Percentiles rank a stretch among this genome's conserved stretches.
These are phyloP conservation scores for Apamea sordens DNA, from an alignment of 2,888 invertebrate species.

Conservation along the genomic window DNA sequence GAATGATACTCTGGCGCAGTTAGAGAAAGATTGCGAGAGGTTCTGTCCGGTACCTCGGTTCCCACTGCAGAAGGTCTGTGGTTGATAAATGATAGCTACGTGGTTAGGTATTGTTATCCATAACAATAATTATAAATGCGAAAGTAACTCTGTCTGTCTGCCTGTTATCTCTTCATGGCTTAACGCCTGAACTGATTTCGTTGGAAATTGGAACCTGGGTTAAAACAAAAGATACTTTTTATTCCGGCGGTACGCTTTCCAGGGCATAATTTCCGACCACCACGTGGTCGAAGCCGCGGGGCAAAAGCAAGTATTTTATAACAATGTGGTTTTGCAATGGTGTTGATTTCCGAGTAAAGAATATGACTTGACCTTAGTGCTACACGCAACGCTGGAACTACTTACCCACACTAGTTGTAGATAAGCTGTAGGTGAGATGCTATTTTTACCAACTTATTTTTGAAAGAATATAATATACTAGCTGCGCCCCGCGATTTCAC, in stretches of 20 bases:
- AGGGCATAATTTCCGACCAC: neutral
- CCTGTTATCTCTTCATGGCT: neutral
- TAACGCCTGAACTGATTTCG: neutral
- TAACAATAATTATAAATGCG: neutral
- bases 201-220: neutral
- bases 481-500: too few species aligned
- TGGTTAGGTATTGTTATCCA: neutral
- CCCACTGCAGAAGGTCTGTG: slow-evolving; percentile 81
- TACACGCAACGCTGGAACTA: neutral
- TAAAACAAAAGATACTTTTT: neutral
- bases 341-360: slow-evolving; percentile 2
- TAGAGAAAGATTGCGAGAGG: slow-evolving; percentile 80
- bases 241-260: neutral
- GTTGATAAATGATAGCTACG: slow-evolving; percentile 34
- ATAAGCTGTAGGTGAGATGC: neutral
- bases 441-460: neutral
- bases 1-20: slow-evolving; percentile 75
- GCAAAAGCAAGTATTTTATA: neutral
- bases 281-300: too few species aligned
- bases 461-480: neutral
- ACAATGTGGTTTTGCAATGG: slow-evolving; percentile 21
- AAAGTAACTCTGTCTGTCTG: neutral
- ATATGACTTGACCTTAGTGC: neutral
- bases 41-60: slow-evolving; percentile 78
- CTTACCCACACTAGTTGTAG: neutral